Base-by-base conservation (phyloP, 2,888 invertebrate species). In the Galerucella calmariensis region DNA sequence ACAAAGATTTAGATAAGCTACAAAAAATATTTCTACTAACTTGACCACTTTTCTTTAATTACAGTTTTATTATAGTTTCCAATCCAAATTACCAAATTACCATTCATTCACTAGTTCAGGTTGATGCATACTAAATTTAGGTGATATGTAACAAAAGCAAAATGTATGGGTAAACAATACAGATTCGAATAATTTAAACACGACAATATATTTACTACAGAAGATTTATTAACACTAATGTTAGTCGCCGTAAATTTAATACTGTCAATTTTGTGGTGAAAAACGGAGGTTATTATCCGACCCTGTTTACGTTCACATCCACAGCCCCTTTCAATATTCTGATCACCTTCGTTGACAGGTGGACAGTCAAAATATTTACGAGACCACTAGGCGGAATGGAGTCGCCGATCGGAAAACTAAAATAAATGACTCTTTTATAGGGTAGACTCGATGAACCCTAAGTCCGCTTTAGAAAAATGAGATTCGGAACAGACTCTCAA, bases 321-420 rank as follows among this genome's bases (percentile, higher is more conserved):
- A 46, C 66, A 27, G 77, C 74, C 73, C 82, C 82, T 81, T 79
- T 82, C 83, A 80, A 82, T 83, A 83, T 83, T 84, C 83, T 79
- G 79, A 82, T 81, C 83, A 83, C 82, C 80, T 79, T 68, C 79
- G 76, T 82, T 81, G 82, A 82, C 81, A 83, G 82, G 82, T 82
- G 83, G 84, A 84, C 83, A 82, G 76, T 77, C 74, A 80, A 82
- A 82, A 82, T 82, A 83, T 83, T 83, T 82, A 82, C 81, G 81
- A 78, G 76, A 76, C 76, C 76, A 72, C 78, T 76, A 73, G 66
- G 69, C 78, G 61, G 75, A 78, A 73, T 75, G 73, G 76, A 72
- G 69, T 65, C 73, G 71, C 71, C 76, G 20, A 56, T 56, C 56
- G 66, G 62, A 76, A 73, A 76, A 76, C 71, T 68, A 68, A 76